Conservation (phyloP, 2,113 vertebrate species). For the Hyaena hyaena region DNA sequence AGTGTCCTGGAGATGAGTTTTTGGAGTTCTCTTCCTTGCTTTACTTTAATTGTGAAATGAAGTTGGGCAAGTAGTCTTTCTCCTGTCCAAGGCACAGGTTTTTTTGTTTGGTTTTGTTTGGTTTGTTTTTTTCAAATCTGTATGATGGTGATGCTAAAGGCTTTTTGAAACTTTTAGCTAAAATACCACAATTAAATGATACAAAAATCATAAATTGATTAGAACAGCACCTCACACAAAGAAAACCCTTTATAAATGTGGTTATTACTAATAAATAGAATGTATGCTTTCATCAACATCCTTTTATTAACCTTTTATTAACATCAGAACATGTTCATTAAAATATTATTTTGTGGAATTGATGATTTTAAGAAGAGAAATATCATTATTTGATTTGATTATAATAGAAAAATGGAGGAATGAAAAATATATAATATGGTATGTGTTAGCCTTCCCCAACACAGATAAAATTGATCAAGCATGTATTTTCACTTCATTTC, state of each 20-base stretch:
- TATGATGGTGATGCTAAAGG: background rate
- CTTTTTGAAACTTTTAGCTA: background rate
- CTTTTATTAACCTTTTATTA: background rate
- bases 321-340: background rate
- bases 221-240: background rate
- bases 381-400: background rate
- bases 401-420: background rate
- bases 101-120: background rate
- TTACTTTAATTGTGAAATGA: background rate
- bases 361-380: background rate
- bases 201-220: background rate
- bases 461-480: background rate
- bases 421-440: background rate
- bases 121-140: background rate
- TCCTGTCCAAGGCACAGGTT: background rate
- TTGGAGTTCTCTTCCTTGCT: background rate
- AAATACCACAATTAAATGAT: background rate
- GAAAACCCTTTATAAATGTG: background rate
- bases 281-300: background rate
- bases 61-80: background rate
- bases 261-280: background rate
- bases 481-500: background rate
- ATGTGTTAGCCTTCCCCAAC: accelerated
- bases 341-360: background rate
- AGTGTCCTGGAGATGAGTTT: background rate